phyloP scores from a whole-genome alignment of 2,888 invertebrate species.

The Stenurella melanura region DNA sequence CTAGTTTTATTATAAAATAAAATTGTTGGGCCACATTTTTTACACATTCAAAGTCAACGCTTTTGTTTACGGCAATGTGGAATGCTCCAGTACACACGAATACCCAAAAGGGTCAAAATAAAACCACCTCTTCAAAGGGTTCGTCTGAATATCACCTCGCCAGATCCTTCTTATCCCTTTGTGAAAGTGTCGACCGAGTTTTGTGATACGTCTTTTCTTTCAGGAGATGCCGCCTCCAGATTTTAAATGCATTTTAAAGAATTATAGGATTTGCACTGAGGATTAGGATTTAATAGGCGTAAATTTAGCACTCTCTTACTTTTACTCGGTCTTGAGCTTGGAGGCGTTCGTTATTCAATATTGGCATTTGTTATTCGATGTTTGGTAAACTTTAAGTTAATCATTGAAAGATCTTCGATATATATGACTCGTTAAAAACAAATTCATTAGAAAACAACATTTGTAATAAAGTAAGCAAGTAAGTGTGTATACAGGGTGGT shows the following conservation, averaged over 20 bases:
- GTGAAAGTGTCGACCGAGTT: conserved; percentile 53
- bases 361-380: too few species aligned
- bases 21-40: conserved; percentile 15
- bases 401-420: too few species aligned
- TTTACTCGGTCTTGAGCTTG: neutral
- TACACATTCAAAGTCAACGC: conserved; percentile 26
- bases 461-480: too few species aligned
- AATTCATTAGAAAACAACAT: too few species aligned
- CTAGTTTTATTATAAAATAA: too few species aligned
- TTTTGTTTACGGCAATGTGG: conserved; percentile 46
- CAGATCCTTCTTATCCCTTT: conserved; percentile 55
- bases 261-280: conserved; percentile 50
- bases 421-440: too few species aligned
- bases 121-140: conserved; percentile 59
- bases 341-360: too few species aligned
- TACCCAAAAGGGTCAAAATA: conserved; percentile 45
- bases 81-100: conserved; percentile 49
- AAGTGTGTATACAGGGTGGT: too few species aligned
- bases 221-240: conserved; percentile 48
- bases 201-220: conserved; percentile 38
- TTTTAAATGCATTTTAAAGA: conserved; percentile 48
- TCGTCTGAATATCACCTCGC: conserved; percentile 53
- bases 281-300: conserved; percentile 50
- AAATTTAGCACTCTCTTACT: conserved; percentile 45
- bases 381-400: too few species aligned